Evolutionary conservation across 2,113 vertebrate genomes (phyloP).

Genomic region (Bostrychus sinensis): DNA sequence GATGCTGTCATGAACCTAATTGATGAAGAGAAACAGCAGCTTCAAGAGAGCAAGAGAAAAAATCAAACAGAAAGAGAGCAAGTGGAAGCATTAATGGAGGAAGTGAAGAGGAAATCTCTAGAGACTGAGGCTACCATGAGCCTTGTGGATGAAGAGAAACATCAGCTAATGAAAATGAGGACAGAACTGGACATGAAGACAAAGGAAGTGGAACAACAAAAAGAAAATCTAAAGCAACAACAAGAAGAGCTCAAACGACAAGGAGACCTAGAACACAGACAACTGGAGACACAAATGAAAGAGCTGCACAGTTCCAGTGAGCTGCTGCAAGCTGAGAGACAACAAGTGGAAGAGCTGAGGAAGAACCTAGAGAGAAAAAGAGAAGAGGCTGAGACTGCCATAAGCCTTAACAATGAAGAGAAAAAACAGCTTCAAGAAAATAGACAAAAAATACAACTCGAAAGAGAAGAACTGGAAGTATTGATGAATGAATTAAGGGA

Average conservation of each 20-base stretch:
- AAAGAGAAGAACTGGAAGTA: neutral
- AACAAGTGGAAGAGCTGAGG: neutral
- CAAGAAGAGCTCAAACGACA: conserved; percentile 1
- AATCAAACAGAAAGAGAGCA: too few relatives aligned
- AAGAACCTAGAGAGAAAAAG: neutral
- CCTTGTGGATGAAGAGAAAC: neutral
- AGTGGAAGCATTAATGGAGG: too few relatives aligned
- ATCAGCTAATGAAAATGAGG: neutral
- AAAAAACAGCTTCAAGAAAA: neutral
- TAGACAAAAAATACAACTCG: neutral
- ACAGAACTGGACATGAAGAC: neutral
- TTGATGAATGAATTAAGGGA: neutral
- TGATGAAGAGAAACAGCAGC: too few relatives aligned
- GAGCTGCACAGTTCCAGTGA: neutral
- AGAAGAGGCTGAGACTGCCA: too few relatives aligned
- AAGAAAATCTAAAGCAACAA: too few relatives aligned
- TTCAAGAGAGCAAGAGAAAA: too few relatives aligned
- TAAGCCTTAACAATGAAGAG: neutral
- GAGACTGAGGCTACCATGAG: too few relatives aligned
- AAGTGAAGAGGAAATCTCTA: neutral
- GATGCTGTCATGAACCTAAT: too few relatives aligned
- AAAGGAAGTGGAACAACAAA: neutral
- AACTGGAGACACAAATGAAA: neutral
- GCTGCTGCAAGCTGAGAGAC: neutral
- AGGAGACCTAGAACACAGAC: neutral